Conservation (phyloP, 2,888 invertebrate genomes). For the Clusia tigrina region DNA sequence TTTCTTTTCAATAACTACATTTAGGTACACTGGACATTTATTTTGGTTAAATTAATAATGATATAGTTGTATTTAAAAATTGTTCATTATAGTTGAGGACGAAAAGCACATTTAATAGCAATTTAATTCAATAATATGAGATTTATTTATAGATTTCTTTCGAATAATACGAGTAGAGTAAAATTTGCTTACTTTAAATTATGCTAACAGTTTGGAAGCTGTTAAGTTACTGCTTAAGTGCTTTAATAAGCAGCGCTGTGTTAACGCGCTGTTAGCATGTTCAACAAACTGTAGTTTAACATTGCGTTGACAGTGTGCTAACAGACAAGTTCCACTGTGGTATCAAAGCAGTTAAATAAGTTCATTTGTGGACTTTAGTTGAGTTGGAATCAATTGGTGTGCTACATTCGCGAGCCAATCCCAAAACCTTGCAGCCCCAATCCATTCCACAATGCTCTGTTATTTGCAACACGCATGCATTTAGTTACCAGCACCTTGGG, state of each 20-base stretch:
- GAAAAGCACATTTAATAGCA: conserved; percentile 2
- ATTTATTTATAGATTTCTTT: conserved; percentile 10
- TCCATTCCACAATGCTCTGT: neutral
- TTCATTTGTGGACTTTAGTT: too few species aligned
- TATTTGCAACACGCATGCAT: neutral
- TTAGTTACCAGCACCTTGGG: neutral
- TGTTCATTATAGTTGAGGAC: neutral
- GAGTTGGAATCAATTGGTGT: neutral
- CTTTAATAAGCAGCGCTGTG: neutral
- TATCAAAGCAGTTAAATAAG: too few species aligned
- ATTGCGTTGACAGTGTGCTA: too few species aligned
- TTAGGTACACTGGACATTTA: conserved; percentile 34
- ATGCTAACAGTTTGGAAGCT: neutral
- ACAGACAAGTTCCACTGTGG: too few species aligned
- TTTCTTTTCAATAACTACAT: conserved; percentile 1
- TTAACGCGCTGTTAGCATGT: neutral
- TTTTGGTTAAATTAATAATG: conserved; percentile 12
- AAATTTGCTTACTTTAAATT: conserved; percentile 3
- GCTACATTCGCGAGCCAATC: conserved; percentile 10
- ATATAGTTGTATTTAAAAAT: neutral
- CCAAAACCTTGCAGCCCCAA: neutral
- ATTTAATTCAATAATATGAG: too few species aligned
- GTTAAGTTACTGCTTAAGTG: conserved; percentile 39
- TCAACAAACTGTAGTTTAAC: neutral
- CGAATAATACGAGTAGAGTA: neutral